phyloP scores from a whole-genome alignment of 2,888 invertebrate genomes.

The Eupithecia abbreviata region DNA sequence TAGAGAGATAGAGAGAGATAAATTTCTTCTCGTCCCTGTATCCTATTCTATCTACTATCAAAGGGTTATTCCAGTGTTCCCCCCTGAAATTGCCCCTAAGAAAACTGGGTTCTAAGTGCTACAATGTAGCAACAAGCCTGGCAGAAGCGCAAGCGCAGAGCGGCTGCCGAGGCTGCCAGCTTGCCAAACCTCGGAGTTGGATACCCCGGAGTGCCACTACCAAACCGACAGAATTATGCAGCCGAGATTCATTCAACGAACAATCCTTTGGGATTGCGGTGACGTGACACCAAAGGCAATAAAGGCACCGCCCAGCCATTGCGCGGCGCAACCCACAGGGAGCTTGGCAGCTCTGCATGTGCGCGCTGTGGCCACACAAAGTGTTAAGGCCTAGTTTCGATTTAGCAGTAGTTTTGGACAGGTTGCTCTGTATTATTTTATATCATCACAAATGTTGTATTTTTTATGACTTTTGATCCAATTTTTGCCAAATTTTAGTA shows the following conservation, averaged over 20 bases:
- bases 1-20: too few species aligned
- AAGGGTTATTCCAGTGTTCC: too few species aligned
- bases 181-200: neutral
- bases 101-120: neutral
- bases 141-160: neutral
- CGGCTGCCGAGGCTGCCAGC: neutral
- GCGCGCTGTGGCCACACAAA: too few species aligned
- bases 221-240: constrained; percentile 2
- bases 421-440: neutral
- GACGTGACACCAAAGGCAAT: neutral
- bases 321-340: too few species aligned
- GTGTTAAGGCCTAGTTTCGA: neutral
- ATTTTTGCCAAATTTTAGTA: neutral
- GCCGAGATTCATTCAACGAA: neutral
- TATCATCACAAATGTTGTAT: neutral
- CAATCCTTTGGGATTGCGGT: constrained; percentile 2
- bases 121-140: neutral
- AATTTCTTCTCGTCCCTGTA: too few species aligned
- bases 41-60: too few species aligned
- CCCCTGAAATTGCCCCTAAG: too few species aligned
- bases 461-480: neutral
- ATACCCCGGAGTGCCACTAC: neutral
- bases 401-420: neutral
- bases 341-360: too few species aligned
- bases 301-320: too few species aligned